Evolutionary conservation across 2,113 vertebrate species (phyloP), one percentile per base, ranked within the genome.

Genomic region (Anhinga rufa): DNA sequence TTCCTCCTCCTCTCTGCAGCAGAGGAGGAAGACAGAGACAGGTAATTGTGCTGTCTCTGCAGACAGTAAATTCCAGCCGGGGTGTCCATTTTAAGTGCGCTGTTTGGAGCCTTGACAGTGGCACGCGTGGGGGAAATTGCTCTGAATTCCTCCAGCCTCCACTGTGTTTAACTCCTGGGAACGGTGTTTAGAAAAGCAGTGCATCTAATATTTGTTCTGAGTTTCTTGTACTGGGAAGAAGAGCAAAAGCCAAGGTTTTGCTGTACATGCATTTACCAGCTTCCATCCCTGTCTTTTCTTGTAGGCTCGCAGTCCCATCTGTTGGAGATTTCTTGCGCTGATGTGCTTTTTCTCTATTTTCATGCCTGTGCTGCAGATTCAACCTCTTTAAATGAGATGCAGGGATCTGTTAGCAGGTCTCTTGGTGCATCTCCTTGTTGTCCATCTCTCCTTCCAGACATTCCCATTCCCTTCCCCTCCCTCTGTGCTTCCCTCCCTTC

Each of bases 281-380:
- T 84, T 75, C 88, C 75, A 60, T 78, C 90, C 72, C 44, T 48
- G 51, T 26, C 48, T 92, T 46, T 55, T 54, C 79, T 75, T 52
- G 46, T 17, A 75, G 88, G 60, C 76, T 94, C 38, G 3, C 77
- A 64, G 82, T 17, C 82, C 93, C 82, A 92, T 93, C 91, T 94
- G 90, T 60, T 85, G 20, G 6, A 86, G 83, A 60, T 89, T 90
- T 48, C 90, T 84, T 36, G 66, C 9, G 8, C 89, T 89, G 91
- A 81, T 86, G 86, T 86, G 77, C 95, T 92, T 96, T 96, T 95
- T 71, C 90, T 88, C 86, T 77, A 10, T 95, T 93, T 92, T 38
- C 76, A 24, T 90, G 79, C 61, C 77, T 54, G 65, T 9, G 13
- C 76, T 71, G 57, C 51, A n/a, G 86, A 84, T 76, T 68, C 40